These are phyloP conservation scores for Lateolabrax maculatus DNA, from an alignment of 2,797 vertebrate genomes.

Conservation along the genomic window DNA sequence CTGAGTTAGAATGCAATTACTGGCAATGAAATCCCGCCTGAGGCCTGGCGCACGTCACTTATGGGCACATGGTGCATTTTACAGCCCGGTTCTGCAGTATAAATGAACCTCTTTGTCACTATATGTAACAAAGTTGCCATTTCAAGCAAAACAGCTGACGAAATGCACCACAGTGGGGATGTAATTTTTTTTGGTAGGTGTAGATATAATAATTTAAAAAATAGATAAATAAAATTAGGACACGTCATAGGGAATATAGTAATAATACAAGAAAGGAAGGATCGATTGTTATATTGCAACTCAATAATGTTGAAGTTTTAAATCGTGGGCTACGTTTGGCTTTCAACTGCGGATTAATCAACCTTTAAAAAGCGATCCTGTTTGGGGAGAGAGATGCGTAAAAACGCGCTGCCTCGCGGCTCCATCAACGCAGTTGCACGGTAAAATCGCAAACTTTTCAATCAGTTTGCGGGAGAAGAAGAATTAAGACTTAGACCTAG, in stretches of 20 bases:
- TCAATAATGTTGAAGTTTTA: no score
- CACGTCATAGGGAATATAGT: no score
- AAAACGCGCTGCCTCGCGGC: background rate
- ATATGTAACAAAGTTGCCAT: background rate
- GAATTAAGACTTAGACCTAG: background rate
- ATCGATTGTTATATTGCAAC: background rate
- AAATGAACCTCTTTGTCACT: background rate
- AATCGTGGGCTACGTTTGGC: background rate
- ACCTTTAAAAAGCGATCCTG: background rate
- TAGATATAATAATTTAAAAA: background rate
- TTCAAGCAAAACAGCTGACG: background rate
- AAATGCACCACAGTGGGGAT: background rate
- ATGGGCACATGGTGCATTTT: slow-evolving; percentile 44
- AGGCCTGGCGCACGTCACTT: slow-evolving; percentile 10
- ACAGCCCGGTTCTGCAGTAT: background rate
- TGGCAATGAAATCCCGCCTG: slow-evolving; percentile 53
- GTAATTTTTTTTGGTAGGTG: background rate
- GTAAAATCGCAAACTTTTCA: background rate
- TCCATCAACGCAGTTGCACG: background rate
- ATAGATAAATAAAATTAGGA: no score
- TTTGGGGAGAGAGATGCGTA: slow-evolving; percentile 3
- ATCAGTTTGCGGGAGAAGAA: background rate
- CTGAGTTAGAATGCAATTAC: slow-evolving; percentile 81
- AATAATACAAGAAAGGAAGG: background rate
- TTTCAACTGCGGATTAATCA: background rate